Evolutionary conservation across 2,888 invertebrate genomes (phyloP), one percentile per base, ranked within the genome.

Genomic region (Parasteatoda lunata): DNA sequence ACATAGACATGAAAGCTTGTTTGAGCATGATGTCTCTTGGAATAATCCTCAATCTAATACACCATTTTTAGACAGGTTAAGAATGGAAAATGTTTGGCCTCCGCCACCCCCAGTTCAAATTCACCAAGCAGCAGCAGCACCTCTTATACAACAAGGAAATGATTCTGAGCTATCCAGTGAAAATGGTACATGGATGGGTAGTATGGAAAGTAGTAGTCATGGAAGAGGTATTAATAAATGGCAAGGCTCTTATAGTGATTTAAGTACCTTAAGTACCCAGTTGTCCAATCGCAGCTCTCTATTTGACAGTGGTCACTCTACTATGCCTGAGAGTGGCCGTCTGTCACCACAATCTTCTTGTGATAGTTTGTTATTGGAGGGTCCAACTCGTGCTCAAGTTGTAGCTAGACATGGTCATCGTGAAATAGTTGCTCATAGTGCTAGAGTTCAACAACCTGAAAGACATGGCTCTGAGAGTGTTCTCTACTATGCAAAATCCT

Each of bases 381-480:
- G 88, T 48, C 85, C 88, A 15, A 87, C 88, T 1, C 78, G 84
- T 15, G 84, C 88, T 48, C 88, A 86, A 51, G 83, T 89, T 4
- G 84, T 89, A 6, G 83, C 89, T n/a, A 87, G 84, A 51, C 86
- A 89, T 78, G 89, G 89, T n/a, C 86, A 87, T 65, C 79, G 87
- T 3, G 89, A 89, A 78, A 88, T 88, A 48, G 95, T 96, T 89
- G 96, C 94, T 69, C 96, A 96, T 91, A 96, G 96, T 90, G 95
- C 96, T 54, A 93, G 95, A 86, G 96, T 96, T 48, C 94, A 95
- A 90, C 95, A 95, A 71, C 96, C 96, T 11, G 95, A 96, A 92
- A 93, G 95, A 82, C 95, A 95, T 91, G 94, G 95, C 90, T 95
- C 95, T 75, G 96, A 96, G 92, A 95, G 95, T 90, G 95, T 96